phyloP scores from a whole-genome alignment of 2,888 invertebrate species.

The Ametastegia equiseti region DNA sequence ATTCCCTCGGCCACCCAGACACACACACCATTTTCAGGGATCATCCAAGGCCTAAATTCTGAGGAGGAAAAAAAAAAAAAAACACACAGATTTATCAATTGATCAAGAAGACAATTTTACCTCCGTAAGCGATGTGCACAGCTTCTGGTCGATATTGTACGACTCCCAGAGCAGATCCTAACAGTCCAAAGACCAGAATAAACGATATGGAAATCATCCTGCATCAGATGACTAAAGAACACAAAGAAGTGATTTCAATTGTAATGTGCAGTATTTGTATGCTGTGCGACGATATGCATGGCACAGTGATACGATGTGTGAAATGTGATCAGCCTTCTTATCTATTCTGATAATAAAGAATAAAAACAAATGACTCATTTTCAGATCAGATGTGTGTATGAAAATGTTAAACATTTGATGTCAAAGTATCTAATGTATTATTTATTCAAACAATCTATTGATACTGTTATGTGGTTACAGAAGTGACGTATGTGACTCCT shows the following conservation, averaged over 20 bases:
- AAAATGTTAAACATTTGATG: background rate
- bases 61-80: background rate
- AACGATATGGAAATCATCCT: background rate
- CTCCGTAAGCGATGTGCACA: constrained; percentile 83
- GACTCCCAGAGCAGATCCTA: constrained; percentile 51
- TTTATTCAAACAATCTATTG: background rate
- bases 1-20: too few relatives aligned
- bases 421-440: background rate
- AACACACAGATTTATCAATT: background rate
- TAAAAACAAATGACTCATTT: background rate
- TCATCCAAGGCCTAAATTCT: background rate
- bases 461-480: background rate
- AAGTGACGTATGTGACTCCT: background rate
- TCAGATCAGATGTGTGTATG: background rate
- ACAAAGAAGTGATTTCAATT: constrained; percentile 21
- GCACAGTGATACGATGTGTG: background rate
- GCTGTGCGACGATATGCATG: background rate
- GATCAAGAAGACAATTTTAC: constrained; percentile 66
- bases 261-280: background rate
- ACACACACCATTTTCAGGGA: too few relatives aligned
- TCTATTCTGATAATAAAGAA: background rate
- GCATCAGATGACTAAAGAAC: background rate
- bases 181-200: background rate
- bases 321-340: background rate
- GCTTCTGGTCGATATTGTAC: constrained; percentile 82